Conservation (phyloP, 2,797 vertebrate species). For the Todus mexicanus region DNA sequence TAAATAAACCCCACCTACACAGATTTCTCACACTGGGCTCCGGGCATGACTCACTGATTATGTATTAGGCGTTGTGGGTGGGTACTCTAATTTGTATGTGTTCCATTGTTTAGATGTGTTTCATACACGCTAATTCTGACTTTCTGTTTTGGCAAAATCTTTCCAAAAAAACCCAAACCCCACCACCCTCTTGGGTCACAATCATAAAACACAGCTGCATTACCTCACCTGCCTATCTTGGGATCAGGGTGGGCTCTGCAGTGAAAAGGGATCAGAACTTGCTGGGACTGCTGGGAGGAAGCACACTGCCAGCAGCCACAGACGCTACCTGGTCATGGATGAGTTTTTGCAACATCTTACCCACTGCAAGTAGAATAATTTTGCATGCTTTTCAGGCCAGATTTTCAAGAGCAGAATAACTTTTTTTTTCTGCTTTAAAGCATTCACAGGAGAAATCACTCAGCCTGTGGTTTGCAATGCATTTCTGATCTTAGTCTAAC, state of each 20-base stretch:
- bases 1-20: constrained; percentile 48
- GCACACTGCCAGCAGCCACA: not conserved
- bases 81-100: constrained; percentile 42
- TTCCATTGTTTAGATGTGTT: constrained; percentile 48
- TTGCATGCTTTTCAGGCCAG: not conserved
- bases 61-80: constrained; percentile 41
- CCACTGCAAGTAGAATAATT: not conserved
- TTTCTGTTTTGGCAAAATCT: constrained; percentile 47
- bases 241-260: constrained; percentile 1
- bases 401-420: not conserved
- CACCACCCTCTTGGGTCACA: not conserved
- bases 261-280: not conserved
- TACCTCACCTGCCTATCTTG: constrained; percentile 25
- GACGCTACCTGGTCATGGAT: not conserved
- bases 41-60: constrained; percentile 49
- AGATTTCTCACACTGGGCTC: constrained; percentile 46
- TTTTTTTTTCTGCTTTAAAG: not conserved
- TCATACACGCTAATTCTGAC: not conserved
- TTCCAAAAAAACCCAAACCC: not conserved
- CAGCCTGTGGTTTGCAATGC: not conserved
- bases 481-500: not conserved
- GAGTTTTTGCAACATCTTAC: not conserved
- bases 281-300: not conserved
- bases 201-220: not conserved
- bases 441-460: not conserved